Base-by-base conservation (phyloP, 2,113 vertebrate species). In the Leucopternis melanops region DNA sequence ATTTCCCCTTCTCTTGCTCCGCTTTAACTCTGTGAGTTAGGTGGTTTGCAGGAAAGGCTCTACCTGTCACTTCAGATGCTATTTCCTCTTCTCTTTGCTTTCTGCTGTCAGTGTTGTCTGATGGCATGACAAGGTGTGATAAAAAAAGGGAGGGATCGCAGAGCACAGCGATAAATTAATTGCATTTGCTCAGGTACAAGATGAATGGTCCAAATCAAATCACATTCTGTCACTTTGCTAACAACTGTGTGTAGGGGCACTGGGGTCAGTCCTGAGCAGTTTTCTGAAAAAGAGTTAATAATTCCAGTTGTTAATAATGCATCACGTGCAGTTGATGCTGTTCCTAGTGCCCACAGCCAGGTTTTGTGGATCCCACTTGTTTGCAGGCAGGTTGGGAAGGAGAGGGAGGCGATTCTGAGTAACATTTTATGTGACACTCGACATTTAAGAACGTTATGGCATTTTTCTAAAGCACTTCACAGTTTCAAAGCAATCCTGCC, bases 61-160 rank as follows among this genome's bases (percentile, higher is more conserved):
- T 47, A 21, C 84, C 78, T 54, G n/a, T 32, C 52, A 4, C 32
- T 65, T 31, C 58, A 52, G 61, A 16, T n/a, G 49, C 45, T 20
- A 0, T 42, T 80, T 57, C 58, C 70, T 36, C 36, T 72, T 38
- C 45, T 61, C 54, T 49, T 62, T 23, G 31, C 61, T 63, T 40
- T 31, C 26, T 70, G 62, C 63, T 47, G 29, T 63, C 90, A 72
- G 57, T 1, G 0, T 7, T 50, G 54, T 22, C 86, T 78, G 73
- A 74, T 25, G 42, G 49, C 66, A 18, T 0, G 1, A 40, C 44
- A 12, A 0, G 8, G n/a, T 13, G 57, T 3, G 4, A 44, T 38
- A 38, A 55, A 23, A 73, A 81, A 65, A 58, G n/a, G 62, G 75
- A 88, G 27, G 74, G 23, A 58, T 65, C 0, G 5, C 70, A 74